Conservation (phyloP, 2,888 invertebrate species). For the Thera obeliscata region DNA sequence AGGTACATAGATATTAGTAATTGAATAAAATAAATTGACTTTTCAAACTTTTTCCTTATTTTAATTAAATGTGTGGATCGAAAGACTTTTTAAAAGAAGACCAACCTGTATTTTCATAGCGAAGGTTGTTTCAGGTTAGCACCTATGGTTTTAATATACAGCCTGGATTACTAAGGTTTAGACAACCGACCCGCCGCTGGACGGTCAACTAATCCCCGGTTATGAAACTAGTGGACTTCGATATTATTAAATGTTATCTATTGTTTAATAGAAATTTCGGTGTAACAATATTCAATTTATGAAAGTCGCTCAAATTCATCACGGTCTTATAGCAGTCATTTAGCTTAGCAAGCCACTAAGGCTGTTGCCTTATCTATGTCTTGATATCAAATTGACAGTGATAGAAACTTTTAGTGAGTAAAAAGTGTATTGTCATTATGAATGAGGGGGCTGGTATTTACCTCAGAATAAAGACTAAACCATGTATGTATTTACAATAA, state of each 20-base stretch:
- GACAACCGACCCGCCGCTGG: constrained; percentile 61
- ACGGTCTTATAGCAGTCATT: no score
- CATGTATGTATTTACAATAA: background rate
- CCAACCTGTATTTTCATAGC: constrained; percentile 36
- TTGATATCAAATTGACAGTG: no score
- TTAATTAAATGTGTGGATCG: background rate
- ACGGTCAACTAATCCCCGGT: constrained; percentile 77
- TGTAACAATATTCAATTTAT: constrained; percentile 13
- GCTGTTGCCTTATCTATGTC: no score
- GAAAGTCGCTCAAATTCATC: background rate
- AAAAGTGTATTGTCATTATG: no score
- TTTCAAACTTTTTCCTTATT: background rate
- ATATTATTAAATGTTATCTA: constrained; percentile 51
- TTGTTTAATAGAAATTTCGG: constrained; percentile 22
- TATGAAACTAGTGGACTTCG: constrained; percentile 61
- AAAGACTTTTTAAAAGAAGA: background rate
- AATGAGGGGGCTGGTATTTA: no score
- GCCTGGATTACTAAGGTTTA: constrained; percentile 81
- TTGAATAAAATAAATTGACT: no score
- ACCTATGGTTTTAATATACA: constrained; percentile 75
- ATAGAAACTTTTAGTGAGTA: no score
- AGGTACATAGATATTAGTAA: no score
- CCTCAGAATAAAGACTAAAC: background rate
- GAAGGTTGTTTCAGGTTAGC: constrained; percentile 72
- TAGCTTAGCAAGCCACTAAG: no score